Base-by-base conservation (phyloP, 1,140 invertebrate species). In the Manduca sexta region DNA sequence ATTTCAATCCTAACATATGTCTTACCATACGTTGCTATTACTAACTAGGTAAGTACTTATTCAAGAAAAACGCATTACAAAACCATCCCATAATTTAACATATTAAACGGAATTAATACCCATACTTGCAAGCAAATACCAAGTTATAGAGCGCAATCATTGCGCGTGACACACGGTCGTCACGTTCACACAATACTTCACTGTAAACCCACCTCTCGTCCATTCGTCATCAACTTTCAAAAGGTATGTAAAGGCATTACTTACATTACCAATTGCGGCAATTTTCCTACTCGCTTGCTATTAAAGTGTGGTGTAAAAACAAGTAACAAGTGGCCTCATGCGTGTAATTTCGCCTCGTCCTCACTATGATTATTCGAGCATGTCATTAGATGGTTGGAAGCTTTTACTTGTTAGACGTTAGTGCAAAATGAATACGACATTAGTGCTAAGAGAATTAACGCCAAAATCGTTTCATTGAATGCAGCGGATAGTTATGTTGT, bases 161-260 rank as follows among this genome's bases (percentile, higher is more conserved):
- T 35, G 40, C 43, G 43, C 40, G 45, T 30, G 34, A 37, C 44
- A 46, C 16, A 37, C 44, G 30, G 42, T 34, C 26, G 35, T 47
- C 13, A 30, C 35, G 13, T 40, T 16, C 12, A 13, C 7, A 47
- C 18, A 26, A 47, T 18, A 26, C n/a, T n/a, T n/a, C n/a, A n/a
- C n/a, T n/a, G n/a, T n/a, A 15, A 29, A 35, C 12, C 18, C 40
- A 10, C 7, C 12, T 17, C 11, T 30, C 38, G 3, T 29, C 18
- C 50, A 60, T 60, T 55, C 68, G 64, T 68, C 62, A 65, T 74
- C 64, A 62, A 55, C 62, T 69, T 68, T 68, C 64, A 69, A 66
- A 64, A 60, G 50, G 47, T 62, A 62, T 60, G 64, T 66, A 64
- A 57, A 51, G 41, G 56, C 55, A 64, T 59, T 49, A 61, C 46